Base-by-base conservation (phyloP, 2,888 invertebrate genomes). In the Euplagia quadripunctaria region DNA sequence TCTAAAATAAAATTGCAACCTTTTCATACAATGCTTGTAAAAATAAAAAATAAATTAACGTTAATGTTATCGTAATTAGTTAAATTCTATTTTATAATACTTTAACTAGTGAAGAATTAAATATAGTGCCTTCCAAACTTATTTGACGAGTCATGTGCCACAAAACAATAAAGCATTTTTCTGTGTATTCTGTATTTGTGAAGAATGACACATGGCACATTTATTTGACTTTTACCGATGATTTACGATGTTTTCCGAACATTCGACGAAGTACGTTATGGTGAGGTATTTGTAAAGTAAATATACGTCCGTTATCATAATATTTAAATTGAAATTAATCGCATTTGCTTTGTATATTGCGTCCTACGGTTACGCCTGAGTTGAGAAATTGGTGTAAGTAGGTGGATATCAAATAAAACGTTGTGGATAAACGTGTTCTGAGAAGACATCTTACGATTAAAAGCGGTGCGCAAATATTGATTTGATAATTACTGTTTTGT, bases 291-390 rank as follows among this genome's bases (percentile, higher is more conserved):
- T 64, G 79, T 58, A 17, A 72, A 67, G 73, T 49, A 78, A 81
- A 85, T 55, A 61, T 16, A 14, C n/a, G 43, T 1, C 86, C 82
- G 85, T 80, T 85, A 85, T 68, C 20, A 79, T 20, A 85, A 86
- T 85, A 85, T 83, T 85, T 78, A 76, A 61, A 64, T n/a, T 69
- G 79, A 76, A 17, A 80, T 78, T 79, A 79, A 83, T 86, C 78
- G 78, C 76, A 76, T 80, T 77, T 80, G 72, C 68, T 67, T 74
- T 65, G 67, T 55, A 49, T 85, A 71, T 77, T 77, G 76, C 78
- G 84, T 79, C 79, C 70, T 73, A 79, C 70, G 68, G 42, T 74
- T 69, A 64, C 68, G 71, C 58, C 52, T 31, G 72, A 68, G 70
- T 75, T 76, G 75, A 79, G 76, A 76, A 77, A 83, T 74, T 77